Percentiles rank a stretch among this genome's conserved stretches.
These are phyloP conservation scores for Laspeyria flexula DNA, from an alignment of 2,888 invertebrate genomes.

Conservation along the genomic window DNA sequence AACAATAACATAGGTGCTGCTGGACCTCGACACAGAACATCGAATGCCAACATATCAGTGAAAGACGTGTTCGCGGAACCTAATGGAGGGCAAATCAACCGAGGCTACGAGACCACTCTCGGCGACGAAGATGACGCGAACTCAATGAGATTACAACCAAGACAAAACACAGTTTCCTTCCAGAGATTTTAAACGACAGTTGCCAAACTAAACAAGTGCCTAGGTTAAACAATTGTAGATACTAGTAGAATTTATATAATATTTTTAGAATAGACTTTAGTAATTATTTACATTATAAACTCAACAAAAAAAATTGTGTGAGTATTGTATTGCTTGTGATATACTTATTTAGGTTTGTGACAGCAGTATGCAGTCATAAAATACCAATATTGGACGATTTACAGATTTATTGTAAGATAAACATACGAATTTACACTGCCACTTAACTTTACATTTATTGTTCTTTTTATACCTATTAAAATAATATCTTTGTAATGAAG, in stretches of 20 bases:
- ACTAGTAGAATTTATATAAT: slow-evolving; percentile 27
- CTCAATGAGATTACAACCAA: slow-evolving; percentile 90
- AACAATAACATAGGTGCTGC: slow-evolving; percentile 87
- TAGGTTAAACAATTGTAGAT: slow-evolving; percentile 49
- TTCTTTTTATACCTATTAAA: slow-evolving; percentile 56
- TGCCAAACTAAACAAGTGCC: slow-evolving; percentile 58
- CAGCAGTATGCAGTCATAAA: slow-evolving; percentile 52
- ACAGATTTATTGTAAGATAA: slow-evolving; percentile 65
- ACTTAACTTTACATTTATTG: slow-evolving; percentile 64
- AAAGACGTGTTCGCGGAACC: slow-evolving; percentile 92
- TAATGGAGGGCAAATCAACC: slow-evolving; percentile 91
- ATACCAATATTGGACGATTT: slow-evolving; percentile 55
- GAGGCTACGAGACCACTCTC: slow-evolving; percentile 90
- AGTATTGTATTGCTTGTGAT: slow-evolving; percentile 71
- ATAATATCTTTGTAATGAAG: slow-evolving; percentile 51
- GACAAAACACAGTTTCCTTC: slow-evolving; percentile 88
- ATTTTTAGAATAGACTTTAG: slow-evolving; percentile 41
- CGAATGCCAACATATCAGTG: slow-evolving; percentile 92
- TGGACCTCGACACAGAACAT: slow-evolving; percentile 89
- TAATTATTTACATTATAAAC: slow-evolving; percentile 37
- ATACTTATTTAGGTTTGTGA: slow-evolving; percentile 56
- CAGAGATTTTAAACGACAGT: slow-evolving; percentile 74
- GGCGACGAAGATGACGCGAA: slow-evolving; percentile 89
- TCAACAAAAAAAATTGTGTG: slow-evolving; percentile 43
- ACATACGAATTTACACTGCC: slow-evolving; percentile 78